Percentiles rank a stretch among this genome's conserved stretches.
Conservation (phyloP, 2,888 invertebrate genomes). For the Apeira syringaria region DNA sequence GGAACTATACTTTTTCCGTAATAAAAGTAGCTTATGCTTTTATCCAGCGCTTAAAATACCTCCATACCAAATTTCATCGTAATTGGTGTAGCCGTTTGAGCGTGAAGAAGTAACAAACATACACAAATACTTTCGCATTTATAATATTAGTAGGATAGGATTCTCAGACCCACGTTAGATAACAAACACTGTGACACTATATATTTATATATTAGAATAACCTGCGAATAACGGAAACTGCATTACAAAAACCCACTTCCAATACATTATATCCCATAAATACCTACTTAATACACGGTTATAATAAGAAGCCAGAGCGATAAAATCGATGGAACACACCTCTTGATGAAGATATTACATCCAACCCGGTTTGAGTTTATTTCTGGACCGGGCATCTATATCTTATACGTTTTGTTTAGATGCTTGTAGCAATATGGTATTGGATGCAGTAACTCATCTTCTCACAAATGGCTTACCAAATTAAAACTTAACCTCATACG, state of each 20-base stretch:
- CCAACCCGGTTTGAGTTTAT: slow-evolving; percentile 65
- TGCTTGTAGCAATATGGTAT: slow-evolving; percentile 5
- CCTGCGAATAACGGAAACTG: slow-evolving; percentile 21
- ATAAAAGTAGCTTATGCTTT: no score
- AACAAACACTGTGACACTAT: no score
- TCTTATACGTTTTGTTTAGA: slow-evolving; percentile 28
- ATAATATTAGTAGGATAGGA: no score
- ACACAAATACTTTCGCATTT: no score
- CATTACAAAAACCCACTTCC: slow-evolving; percentile 16
- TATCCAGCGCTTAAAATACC: no score
- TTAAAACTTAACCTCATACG: no score
- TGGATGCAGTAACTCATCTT: slow-evolving; percentile 7
- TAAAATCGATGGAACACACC: slow-evolving; percentile 77
- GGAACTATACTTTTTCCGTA: no score
- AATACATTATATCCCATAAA: slow-evolving; percentile 32
- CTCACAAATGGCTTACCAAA: no score
- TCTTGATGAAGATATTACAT: slow-evolving; percentile 78
- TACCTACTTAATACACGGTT: slow-evolving; percentile 36
- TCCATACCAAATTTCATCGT: no score
- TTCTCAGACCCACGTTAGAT: no score
- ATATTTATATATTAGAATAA: neutral
- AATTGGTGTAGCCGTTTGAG: no score
- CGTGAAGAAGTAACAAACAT: no score
- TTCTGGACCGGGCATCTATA: slow-evolving; percentile 54
- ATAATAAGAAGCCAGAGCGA: slow-evolving; percentile 43